phyloP scores from a whole-genome alignment of 2,113 vertebrate genomes.

The Chaenocephalus aceratus region DNA sequence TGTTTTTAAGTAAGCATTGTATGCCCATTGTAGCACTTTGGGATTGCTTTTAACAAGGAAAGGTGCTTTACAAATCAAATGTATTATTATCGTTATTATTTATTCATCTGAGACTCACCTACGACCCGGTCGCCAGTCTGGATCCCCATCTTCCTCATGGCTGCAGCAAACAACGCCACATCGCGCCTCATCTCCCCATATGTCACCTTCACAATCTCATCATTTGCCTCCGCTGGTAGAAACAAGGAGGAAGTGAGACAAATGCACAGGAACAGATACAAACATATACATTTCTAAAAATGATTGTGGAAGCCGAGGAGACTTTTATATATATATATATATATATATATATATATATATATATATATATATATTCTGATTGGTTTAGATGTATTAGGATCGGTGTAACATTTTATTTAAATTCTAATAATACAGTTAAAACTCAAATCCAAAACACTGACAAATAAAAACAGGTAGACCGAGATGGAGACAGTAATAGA shows the following conservation, averaged over 20 bases:
- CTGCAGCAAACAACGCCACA: slow-evolving; percentile 92
- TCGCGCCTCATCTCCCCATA: slow-evolving; percentile 90
- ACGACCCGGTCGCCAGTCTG: slow-evolving; percentile 91
- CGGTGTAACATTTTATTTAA: background rate
- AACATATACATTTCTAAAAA: background rate
- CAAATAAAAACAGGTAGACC: background rate
- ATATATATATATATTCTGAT: background rate
- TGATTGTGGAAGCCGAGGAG: background rate
- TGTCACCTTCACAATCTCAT: slow-evolving; percentile 93
- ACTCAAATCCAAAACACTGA: background rate
- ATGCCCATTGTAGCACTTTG: too few species aligned
- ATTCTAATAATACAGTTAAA: background rate
- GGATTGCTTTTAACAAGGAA: too few species aligned
- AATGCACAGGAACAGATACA: background rate
- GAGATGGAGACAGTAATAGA: slow-evolving; percentile 22
- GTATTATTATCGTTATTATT: too few species aligned
- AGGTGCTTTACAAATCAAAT: too few species aligned
- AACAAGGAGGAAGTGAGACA: background rate
- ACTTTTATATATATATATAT: background rate
- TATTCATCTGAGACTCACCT: slow-evolving; percentile 83
- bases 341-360: background rate
- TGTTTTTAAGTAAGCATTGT: too few species aligned
- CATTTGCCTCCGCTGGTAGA: slow-evolving; percentile 90
- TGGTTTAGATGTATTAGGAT: background rate
- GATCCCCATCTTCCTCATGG: slow-evolving; percentile 96